phyloP scores from a whole-genome alignment of 2,113 vertebrate species.

The Romanogobio albipinnatus region DNA sequence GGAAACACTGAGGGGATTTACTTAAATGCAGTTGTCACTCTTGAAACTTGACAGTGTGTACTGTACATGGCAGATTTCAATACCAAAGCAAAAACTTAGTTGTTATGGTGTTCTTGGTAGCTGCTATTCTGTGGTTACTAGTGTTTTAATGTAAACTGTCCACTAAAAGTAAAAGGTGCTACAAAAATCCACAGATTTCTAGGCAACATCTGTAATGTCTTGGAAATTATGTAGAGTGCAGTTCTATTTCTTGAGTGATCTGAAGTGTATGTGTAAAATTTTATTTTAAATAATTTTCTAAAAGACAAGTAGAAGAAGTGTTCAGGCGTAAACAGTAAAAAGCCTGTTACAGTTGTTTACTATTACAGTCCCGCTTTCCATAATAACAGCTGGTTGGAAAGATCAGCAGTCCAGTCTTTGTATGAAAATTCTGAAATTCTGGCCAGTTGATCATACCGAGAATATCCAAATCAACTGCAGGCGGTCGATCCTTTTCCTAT shows the following conservation, averaged over 20 bases:
- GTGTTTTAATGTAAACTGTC: neutral
- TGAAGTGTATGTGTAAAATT: neutral
- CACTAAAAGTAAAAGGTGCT: neutral
- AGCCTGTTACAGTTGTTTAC: neutral
- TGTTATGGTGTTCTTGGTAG: neutral
- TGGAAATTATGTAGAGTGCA: neutral
- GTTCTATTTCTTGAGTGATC: constrained; percentile 14
- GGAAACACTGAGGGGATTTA: no score
- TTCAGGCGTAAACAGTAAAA: neutral
- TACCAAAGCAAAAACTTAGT: no score
- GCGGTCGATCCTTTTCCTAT: no score
- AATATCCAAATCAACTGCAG: no score
- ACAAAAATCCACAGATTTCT: neutral
- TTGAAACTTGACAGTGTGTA: no score
- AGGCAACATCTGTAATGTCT: neutral
- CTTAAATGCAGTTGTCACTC: no score
- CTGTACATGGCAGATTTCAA: no score
- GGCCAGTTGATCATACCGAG: no score
- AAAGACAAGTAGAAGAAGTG: neutral
- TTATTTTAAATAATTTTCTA: constrained; percentile 8
- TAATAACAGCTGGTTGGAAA: constrained; percentile 15
- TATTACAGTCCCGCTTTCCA: constrained; percentile 24
- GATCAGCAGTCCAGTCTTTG: neutral
- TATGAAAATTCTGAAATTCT: no score
- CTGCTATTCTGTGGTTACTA: neutral